A percentile compares a stretch with the other conserved stretches of the same genome.
These are phyloP conservation scores for Gambusia yucatana DNA, from an alignment of 2,797 vertebrate species.

Conservation along the genomic window DNA sequence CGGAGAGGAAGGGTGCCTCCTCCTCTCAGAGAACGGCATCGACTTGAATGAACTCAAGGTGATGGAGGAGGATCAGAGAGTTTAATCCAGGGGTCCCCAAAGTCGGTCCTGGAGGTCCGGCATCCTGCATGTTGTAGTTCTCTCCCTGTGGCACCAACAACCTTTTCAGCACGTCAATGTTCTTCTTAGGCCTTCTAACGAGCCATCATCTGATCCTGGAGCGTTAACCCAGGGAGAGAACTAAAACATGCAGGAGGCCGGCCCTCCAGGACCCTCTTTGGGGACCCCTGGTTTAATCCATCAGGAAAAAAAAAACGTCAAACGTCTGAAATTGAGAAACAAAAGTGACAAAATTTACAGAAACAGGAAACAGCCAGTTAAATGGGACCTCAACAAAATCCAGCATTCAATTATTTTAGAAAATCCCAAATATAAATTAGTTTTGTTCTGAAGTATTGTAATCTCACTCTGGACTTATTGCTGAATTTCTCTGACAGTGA, in stretches of 20 bases:
- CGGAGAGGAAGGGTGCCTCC: conserved; percentile 17
- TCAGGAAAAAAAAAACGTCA: neutral
- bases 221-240: too few relatives aligned
- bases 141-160: too few relatives aligned
- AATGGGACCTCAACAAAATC: neutral
- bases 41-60: conserved; percentile 30
- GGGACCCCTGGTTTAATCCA: neutral
- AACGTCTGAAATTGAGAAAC: neutral
- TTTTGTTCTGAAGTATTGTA: neutral
- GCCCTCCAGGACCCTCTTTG: too few relatives aligned
- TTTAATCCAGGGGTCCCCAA: neutral
- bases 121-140: too few relatives aligned
- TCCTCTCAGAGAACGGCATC: conserved; percentile 38
- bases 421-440: neutral
- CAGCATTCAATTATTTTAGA: neutral
- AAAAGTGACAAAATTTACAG: neutral
- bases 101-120: too few relatives aligned
- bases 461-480: neutral
- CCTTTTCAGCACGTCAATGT: too few relatives aligned
- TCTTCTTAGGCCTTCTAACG: too few relatives aligned
- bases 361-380: neutral
- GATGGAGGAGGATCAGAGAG: conserved; percentile 5
- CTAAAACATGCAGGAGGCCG: too few relatives aligned
- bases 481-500: neutral
- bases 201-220: too few relatives aligned